A percentile compares a stretch with the other conserved stretches of the same genome.
Conservation (phyloP, 2,888 invertebrate genomes). For the Drosophila aldrichi region DNA sequence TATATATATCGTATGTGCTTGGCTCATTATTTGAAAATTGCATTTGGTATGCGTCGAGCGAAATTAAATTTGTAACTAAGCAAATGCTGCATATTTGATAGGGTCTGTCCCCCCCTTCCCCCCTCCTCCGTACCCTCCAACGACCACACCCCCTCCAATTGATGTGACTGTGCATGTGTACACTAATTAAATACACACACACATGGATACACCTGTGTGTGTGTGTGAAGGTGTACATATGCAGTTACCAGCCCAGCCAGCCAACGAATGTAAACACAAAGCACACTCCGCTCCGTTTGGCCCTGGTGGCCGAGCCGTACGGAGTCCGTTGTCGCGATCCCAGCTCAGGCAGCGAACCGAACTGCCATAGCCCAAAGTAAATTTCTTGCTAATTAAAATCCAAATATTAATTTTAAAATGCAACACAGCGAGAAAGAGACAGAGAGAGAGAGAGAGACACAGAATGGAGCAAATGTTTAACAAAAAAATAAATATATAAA, state of each 20-base stretch:
- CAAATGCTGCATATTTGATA: slow-evolving; percentile 77
- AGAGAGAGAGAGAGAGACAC: neutral
- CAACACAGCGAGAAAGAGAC: slow-evolving; percentile 41
- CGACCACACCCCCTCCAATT: slow-evolving; percentile 13
- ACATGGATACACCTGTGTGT: neutral
- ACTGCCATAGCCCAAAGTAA: slow-evolving; percentile 73
- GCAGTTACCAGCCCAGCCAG: slow-evolving; percentile 29
- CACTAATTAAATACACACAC: slow-evolving; percentile 64
- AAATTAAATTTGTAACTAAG: slow-evolving; percentile 75
- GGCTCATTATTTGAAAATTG: slow-evolving; percentile 50
- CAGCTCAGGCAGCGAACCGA: slow-evolving; percentile 29
- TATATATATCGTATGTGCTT: slow-evolving; percentile 4
- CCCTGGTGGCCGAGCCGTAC: neutral
- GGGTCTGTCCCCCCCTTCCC: slow-evolving; percentile 6
- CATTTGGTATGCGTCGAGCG: slow-evolving; percentile 41
- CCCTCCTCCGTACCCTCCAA: too few relatives aligned
- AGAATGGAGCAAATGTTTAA: slow-evolving; percentile 23
- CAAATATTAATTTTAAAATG: slow-evolving; percentile 79
- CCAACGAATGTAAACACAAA: slow-evolving; percentile 65
- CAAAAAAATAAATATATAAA: neutral
- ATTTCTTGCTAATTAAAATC: slow-evolving; percentile 79
- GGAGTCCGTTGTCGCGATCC: slow-evolving; percentile 4
- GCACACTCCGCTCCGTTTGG: neutral
- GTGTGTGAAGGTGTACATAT: slow-evolving; percentile 32
- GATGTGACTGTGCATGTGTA: slow-evolving; percentile 56